A percentile compares a stretch with the other conserved stretches of the same genome.
Conservation (phyloP, 2,797 vertebrate species). For the Enteromius paludinosus region DNA sequence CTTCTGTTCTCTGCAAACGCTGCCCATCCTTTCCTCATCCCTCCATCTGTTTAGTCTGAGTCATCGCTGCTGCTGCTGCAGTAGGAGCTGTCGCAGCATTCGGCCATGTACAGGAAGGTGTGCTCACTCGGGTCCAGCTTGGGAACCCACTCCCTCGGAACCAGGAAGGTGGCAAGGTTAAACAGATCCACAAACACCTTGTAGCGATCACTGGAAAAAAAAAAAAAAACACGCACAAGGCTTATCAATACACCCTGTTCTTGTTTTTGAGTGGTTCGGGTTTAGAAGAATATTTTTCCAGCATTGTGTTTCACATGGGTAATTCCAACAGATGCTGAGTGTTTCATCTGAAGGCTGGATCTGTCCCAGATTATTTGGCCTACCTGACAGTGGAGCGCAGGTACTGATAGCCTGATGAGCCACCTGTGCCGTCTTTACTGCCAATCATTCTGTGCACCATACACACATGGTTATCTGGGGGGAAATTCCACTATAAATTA, state of each 20-base stretch:
- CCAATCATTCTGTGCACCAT: slow-evolving; percentile 98
- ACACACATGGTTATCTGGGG: slow-evolving; percentile 93
- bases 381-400: slow-evolving; percentile 96
- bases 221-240: slow-evolving; percentile 35
- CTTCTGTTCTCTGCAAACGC: background rate
- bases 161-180: slow-evolving; percentile 92
- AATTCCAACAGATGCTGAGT: background rate
- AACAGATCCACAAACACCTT: slow-evolving; percentile 98
- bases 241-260: background rate
- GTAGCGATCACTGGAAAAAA: slow-evolving; percentile 88
- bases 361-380: slow-evolving; percentile 40
- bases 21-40: slow-evolving; percentile 5
- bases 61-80: slow-evolving; percentile 89
- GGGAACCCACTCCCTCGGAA: slow-evolving; percentile 92
- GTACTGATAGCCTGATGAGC: slow-evolving; percentile 96
- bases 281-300: background rate
- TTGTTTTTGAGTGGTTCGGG: background rate
- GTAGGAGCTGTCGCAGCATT: slow-evolving; percentile 94
- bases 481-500: slow-evolving; percentile 19
- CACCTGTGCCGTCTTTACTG: slow-evolving; percentile 92
- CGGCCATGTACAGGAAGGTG: slow-evolving; percentile 90
- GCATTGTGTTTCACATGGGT: background rate
- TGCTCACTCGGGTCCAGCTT: slow-evolving; percentile 90
- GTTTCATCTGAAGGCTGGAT: slow-evolving; percentile 10
- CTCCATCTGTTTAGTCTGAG: slow-evolving; percentile 81